Percentiles rank a stretch among this genome's conserved stretches.
These are phyloP conservation scores for Ochropleura plecta DNA, from an alignment of 2,888 invertebrate species.

Conservation along the genomic window DNA sequence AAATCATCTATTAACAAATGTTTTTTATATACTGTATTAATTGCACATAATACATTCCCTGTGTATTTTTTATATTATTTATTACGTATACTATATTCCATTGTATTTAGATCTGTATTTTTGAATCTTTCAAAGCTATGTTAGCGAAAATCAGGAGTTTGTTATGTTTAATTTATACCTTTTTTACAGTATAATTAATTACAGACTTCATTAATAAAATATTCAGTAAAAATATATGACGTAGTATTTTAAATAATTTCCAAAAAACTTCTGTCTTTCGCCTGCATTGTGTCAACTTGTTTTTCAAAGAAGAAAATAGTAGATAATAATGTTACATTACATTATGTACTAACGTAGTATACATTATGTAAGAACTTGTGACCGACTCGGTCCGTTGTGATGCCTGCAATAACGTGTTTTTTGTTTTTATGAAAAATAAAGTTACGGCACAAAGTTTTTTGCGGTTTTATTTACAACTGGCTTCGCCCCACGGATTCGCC, in stretches of 20 bases:
- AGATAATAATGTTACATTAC: slow-evolving; percentile 47
- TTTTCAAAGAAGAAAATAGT: slow-evolving; percentile 49
- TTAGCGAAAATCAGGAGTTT: slow-evolving; percentile 42
- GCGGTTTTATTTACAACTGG: slow-evolving; percentile 53
- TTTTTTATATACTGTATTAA: slow-evolving; percentile 67
- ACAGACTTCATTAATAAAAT: background rate
- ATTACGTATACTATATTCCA: slow-evolving; percentile 61
- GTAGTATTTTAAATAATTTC: background rate
- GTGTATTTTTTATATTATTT: slow-evolving; percentile 77
- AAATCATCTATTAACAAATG: slow-evolving; percentile 62
- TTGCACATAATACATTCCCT: slow-evolving; percentile 77
- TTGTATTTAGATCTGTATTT: slow-evolving; percentile 75
- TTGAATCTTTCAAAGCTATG: slow-evolving; percentile 67
- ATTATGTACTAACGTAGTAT: slow-evolving; percentile 65
- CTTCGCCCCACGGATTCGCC: too few relatives aligned
- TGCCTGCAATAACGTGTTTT: slow-evolving; percentile 81
- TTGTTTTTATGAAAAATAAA: slow-evolving; percentile 84
- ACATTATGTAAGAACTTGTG: slow-evolving; percentile 48
- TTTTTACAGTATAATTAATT: slow-evolving; percentile 4
- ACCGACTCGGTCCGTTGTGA: slow-evolving; percentile 71
- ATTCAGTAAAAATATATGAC: slow-evolving; percentile 14
- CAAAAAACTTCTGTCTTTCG: slow-evolving; percentile 40
- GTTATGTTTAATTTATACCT: background rate
- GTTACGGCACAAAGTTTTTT: slow-evolving; percentile 81
- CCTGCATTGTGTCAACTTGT: slow-evolving; percentile 27